These are phyloP conservation scores for Slavum lentiscoides DNA, from an alignment of 2,888 invertebrate species.

Conservation along the genomic window DNA sequence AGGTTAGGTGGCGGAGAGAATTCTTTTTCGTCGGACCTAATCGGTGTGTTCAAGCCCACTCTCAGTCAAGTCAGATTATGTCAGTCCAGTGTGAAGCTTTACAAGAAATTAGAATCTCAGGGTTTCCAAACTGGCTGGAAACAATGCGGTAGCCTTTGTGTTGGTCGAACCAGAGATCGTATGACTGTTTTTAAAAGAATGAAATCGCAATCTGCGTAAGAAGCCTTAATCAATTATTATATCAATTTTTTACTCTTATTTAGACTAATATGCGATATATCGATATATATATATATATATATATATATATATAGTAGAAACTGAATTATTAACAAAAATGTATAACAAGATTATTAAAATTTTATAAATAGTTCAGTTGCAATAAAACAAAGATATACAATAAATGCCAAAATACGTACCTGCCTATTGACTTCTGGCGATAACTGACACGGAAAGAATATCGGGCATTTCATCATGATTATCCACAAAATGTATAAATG, in stretches of 20 bases:
- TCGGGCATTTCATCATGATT: no score
- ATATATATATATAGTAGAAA: no score
- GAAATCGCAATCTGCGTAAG: slow-evolving; percentile 82
- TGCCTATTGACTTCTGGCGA: no score
- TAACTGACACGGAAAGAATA: no score
- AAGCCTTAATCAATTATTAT: slow-evolving; percentile 55
- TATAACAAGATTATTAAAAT: no score
- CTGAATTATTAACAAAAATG: no score
- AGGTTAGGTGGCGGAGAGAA: slow-evolving; percentile 79
- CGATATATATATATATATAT: background rate
- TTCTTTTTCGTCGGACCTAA: slow-evolving; percentile 77
- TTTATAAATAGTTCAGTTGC: no score
- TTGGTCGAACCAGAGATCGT: slow-evolving; percentile 83
- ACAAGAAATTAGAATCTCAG: slow-evolving; percentile 72
- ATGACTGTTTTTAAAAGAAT: slow-evolving; percentile 81
- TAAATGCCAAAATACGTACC: no score
- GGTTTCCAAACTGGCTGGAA: slow-evolving; percentile 86
- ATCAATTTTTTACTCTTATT: background rate
- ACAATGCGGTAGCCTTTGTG: slow-evolving; percentile 83
- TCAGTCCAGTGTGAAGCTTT: slow-evolving; percentile 76
- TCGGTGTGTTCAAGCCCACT: slow-evolving; percentile 84
- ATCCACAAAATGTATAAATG: no score
- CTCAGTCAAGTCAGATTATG: slow-evolving; percentile 79
- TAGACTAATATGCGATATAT: background rate
- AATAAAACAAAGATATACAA: no score